Conservation (phyloP, 2,888 invertebrate genomes). For the Polydesmus complanatus region DNA sequence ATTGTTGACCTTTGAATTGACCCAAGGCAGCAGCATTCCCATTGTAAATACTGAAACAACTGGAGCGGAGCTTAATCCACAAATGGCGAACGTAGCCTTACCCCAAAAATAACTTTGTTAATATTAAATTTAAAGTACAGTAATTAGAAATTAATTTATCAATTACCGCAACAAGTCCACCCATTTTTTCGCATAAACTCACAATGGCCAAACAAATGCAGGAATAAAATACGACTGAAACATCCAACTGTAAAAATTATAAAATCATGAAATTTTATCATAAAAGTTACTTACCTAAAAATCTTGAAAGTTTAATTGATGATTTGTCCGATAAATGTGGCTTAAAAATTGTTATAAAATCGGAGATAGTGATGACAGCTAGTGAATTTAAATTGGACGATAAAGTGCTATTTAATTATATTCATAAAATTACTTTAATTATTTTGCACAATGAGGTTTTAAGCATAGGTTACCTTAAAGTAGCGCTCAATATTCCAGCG, state of each 20-base stretch:
- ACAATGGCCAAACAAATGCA: too few relatives aligned
- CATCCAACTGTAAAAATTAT: not conserved
- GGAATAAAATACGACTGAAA: not conserved
- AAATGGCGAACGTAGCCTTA: not conserved
- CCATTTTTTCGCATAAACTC: not conserved
- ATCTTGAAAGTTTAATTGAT: not conserved
- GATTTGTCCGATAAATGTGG: not conserved
- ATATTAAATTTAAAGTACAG: not conserved
- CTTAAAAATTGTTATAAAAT: not conserved
- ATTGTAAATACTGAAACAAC: not conserved
- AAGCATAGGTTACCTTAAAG: not conserved
- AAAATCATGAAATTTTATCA: not conserved
- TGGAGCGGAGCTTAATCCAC: not conserved
- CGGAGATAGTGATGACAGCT: not conserved
- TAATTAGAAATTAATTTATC: not conserved
- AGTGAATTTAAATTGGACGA: not conserved
- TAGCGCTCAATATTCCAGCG: not conserved
- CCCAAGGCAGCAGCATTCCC: not conserved
- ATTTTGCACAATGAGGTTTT: not conserved
- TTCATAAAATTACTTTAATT: not conserved
- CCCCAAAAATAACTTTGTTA: not conserved
- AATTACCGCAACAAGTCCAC: not conserved
- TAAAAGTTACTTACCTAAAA: not conserved
- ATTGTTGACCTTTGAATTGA: not conserved
- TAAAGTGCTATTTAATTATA: not conserved